phyloP scores from a whole-genome alignment of 2,113 vertebrate genomes.

The Merops nubicus region DNA sequence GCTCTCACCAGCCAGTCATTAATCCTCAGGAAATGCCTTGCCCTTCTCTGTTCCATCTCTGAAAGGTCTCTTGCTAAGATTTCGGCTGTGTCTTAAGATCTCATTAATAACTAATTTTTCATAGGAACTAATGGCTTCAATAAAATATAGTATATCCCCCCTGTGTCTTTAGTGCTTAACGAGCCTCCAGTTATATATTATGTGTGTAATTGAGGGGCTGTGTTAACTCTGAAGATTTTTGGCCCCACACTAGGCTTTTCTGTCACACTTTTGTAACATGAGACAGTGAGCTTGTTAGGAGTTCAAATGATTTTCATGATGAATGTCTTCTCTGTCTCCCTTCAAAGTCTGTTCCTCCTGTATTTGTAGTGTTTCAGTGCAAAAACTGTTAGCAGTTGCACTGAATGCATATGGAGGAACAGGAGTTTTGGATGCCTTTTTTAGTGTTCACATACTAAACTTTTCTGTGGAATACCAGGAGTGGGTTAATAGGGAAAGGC shows the following conservation, averaged over 20 bases:
- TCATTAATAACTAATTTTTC: constrained; percentile 1
- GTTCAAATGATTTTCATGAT: background rate
- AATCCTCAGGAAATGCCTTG: constrained; percentile 64
- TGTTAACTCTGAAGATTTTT: background rate
- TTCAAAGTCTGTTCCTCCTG: background rate
- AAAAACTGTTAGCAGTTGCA: background rate
- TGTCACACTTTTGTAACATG: background rate
- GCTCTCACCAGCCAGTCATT: constrained; percentile 50
- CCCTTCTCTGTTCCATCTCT: constrained; percentile 20
- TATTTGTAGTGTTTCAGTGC: background rate
- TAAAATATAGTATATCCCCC: background rate
- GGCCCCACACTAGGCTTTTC: background rate
- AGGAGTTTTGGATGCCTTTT: background rate
- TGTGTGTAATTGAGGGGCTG: background rate
- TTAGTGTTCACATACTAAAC: background rate
- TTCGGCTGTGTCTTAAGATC: background rate
- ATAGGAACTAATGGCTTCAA: background rate
- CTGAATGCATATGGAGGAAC: background rate
- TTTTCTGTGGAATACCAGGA: background rate
- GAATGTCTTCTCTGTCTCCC: background rate
- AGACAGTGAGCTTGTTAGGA: background rate
- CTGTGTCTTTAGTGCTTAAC: background rate
- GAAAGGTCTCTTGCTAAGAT: constrained; percentile 6
- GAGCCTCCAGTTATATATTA: background rate
- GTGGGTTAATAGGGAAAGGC: constrained; percentile 45